phyloP scores from a whole-genome alignment of 2,888 invertebrate species.

The Tenthredo mesomela region DNA sequence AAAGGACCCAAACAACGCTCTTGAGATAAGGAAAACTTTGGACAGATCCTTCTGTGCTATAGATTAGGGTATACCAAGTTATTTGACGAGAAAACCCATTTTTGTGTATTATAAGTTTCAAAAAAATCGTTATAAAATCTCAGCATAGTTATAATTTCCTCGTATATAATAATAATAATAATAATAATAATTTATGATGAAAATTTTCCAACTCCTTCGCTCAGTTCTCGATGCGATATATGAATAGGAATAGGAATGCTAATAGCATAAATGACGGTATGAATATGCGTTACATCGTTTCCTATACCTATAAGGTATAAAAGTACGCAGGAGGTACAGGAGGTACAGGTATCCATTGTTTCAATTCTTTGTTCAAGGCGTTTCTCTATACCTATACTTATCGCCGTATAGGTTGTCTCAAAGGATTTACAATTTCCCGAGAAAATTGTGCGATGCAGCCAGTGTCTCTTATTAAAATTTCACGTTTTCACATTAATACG shows the following conservation, averaged over 20 bases:
- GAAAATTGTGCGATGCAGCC: not conserved
- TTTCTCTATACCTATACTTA: constrained; percentile 24
- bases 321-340: not conserved
- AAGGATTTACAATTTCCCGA: constrained; percentile 14
- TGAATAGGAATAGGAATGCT: constrained; percentile 16
- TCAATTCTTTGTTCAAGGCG: constrained; percentile 25
- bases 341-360: constrained; percentile 16
- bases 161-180: too few species aligned
- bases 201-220: not conserved
- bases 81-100: not conserved
- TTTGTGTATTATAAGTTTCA: accelerated
- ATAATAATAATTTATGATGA: not conserved
- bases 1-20: constrained; percentile 17
- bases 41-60: not conserved
- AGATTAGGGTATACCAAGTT: not conserved
- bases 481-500: too few species aligned
- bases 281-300: constrained; percentile 14
- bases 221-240: not conserved
- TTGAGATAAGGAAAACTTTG: constrained; percentile 18
- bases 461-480: not conserved
- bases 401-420: constrained; percentile 1
- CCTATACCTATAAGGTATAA: not conserved
- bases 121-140: not conserved
- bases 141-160: not conserved
- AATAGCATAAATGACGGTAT: not conserved